A percentile compares a stretch with the other conserved stretches of the same genome.
phyloP scores from a whole-genome alignment of 92 coral and sea anemone genomes.

The Actinernus sp. region DNA sequence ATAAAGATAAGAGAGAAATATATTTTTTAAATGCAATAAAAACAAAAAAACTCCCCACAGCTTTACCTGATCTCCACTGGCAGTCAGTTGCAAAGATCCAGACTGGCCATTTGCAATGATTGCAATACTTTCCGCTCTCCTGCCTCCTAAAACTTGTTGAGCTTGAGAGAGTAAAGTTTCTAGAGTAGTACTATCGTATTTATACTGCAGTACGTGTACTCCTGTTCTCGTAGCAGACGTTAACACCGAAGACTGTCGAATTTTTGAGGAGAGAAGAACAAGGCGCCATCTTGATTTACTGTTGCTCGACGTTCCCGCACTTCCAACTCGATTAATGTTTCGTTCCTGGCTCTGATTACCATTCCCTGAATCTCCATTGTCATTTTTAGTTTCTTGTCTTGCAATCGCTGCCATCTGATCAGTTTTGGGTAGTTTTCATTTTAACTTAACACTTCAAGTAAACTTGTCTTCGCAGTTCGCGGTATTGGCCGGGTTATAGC shows the following conservation, averaged over 20 bases:
- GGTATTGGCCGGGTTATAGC: too few species aligned
- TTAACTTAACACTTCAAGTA: too few species aligned
- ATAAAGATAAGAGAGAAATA: not conserved
- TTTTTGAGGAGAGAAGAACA: conserved; percentile 92
- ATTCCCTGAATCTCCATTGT: conserved; percentile 31
- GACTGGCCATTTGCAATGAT: conserved; percentile 92
- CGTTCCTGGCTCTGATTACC: conserved; percentile 21
- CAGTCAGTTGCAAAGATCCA: conserved; percentile 80
- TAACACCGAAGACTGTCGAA: conserved; percentile 87
- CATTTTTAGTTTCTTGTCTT: conserved; percentile 48
- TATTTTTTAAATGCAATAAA: not conserved
- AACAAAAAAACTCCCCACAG: conserved; percentile 1
- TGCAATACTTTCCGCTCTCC: conserved; percentile 87
- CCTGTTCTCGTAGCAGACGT: conserved; percentile 77
- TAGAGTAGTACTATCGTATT: conserved; percentile 77
- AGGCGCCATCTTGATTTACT: conserved; percentile 67
- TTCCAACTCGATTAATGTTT: conserved; percentile 42
- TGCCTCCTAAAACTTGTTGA: conserved; percentile 68
- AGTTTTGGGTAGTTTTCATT: conserved; percentile 5
- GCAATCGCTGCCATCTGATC: conserved; percentile 43
- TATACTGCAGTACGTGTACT: conserved; percentile 76
- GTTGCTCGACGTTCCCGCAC: conserved; percentile 24
- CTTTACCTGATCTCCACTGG: conserved; percentile 60
- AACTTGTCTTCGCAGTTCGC: too few species aligned
- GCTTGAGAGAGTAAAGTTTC: conserved; percentile 78